Conservation (phyloP, 2,113 vertebrate species). For the Notothenia coriiceps region DNA sequence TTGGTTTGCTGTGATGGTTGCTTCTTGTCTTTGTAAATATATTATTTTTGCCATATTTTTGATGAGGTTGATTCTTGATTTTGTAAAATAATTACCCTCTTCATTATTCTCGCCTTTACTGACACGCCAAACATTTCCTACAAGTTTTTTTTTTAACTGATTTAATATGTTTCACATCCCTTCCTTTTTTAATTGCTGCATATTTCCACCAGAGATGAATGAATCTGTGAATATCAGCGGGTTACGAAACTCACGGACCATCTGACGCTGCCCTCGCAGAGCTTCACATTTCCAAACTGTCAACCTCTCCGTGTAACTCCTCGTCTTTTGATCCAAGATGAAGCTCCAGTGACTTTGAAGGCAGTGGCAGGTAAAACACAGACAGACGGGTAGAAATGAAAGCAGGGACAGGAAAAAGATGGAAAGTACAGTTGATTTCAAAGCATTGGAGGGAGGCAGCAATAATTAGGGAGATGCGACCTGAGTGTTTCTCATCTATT, state of each 20-base stretch:
- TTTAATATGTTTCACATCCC: conserved; percentile 27
- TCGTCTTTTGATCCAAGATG: conserved; percentile 19
- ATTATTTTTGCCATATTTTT: too few species aligned
- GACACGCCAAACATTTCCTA: background rate
- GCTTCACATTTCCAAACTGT: conserved; percentile 21
- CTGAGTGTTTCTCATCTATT: conserved; percentile 59
- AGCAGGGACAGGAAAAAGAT: background rate
- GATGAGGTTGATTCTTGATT: background rate
- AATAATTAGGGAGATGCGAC: conserved; percentile 53
- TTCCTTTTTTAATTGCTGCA: conserved; percentile 33
- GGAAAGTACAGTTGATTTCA: conserved; percentile 31
- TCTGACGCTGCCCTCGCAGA: background rate
- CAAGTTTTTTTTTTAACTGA: background rate
- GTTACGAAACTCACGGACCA: conserved; percentile 30
- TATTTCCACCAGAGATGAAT: conserved; percentile 39
- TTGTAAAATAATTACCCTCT: background rate
- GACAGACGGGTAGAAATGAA: conserved; percentile 24
- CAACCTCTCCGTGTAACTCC: conserved; percentile 15
- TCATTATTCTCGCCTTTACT: background rate
- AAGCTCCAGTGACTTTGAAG: conserved; percentile 27
- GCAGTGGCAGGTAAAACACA: conserved; percentile 31
- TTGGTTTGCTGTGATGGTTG: too few species aligned
- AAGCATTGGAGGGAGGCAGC: conserved; percentile 24
- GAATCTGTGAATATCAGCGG: conserved; percentile 20
- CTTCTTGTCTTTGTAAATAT: too few species aligned